Evolutionary conservation across 2,888 invertebrate genomes (phyloP).

Genomic region (Pyrrhia umbra): DNA sequence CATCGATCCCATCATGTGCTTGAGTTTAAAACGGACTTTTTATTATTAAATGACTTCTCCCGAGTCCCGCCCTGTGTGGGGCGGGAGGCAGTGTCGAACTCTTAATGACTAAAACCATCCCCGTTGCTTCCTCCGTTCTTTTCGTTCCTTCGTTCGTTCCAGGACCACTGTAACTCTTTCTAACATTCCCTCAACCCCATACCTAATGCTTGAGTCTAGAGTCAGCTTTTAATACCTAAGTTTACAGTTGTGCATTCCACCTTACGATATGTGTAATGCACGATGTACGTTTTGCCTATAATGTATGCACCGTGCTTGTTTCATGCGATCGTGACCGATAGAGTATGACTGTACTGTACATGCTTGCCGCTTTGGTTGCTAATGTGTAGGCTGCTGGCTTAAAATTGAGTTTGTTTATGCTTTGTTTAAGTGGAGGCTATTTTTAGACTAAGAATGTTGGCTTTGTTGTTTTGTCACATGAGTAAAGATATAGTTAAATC

Average conservation of each 20-base stretch:
- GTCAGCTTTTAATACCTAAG: not conserved
- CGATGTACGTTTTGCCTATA: slow-evolving; percentile 45
- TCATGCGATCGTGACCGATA: slow-evolving; percentile 58
- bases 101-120: no score
- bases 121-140: no score
- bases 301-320: slow-evolving; percentile 24
- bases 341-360: slow-evolving; percentile 34
- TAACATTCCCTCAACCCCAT: not conserved
- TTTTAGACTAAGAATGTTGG: slow-evolving; percentile 6
- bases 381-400: slow-evolving; percentile 23
- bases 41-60: no score
- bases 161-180: no score
- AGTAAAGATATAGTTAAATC: not conserved
- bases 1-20: no score
- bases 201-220: no score
- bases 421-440: not conserved
- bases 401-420: slow-evolving; percentile 8
- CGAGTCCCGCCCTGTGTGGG: no score
- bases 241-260: slow-evolving; percentile 5
- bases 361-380: slow-evolving; percentile 12
- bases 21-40: no score
- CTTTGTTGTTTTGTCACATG: not conserved
- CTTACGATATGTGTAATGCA: slow-evolving; percentile 31
- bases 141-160: no score
- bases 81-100: no score